These are phyloP conservation scores for Scaptomyza montana DNA, from an alignment of 1,140 invertebrate species.

Conservation along the genomic window DNA sequence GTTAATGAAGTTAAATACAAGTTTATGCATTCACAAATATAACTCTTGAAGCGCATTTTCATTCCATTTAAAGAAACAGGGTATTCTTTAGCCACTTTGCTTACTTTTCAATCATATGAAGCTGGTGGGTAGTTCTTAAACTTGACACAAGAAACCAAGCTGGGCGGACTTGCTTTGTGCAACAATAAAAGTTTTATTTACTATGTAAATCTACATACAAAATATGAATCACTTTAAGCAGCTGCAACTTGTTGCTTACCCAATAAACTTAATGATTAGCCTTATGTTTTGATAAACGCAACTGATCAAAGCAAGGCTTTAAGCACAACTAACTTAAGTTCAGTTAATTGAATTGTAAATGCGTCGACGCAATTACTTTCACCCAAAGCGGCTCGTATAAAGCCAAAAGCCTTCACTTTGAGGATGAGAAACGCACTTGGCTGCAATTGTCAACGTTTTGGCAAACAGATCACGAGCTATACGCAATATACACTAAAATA, in stretches of 20 bases:
- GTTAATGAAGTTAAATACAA: no score
- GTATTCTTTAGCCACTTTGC: neutral
- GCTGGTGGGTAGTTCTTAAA: conserved; percentile 3
- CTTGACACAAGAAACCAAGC: conserved; percentile 18
- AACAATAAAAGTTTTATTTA: neutral
- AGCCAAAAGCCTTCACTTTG: neutral
- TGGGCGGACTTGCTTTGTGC: conserved; percentile 58
- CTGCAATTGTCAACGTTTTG: neutral
- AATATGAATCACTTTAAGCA: neutral
- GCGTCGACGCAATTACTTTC: conserved; percentile 20
- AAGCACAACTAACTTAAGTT: conserved; percentile 3
- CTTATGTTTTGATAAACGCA: no score
- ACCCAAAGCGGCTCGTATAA: neutral
- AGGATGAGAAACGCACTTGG: conserved; percentile 20
- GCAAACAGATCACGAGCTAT: conserved; percentile 1
- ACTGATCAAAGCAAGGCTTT: neutral
- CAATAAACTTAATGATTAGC: no score
- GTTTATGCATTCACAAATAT: no score
- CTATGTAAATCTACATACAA: no score
- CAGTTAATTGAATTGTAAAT: conserved; percentile 16
- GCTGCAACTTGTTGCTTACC: conserved; percentile 15
- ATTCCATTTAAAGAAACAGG: neutral
- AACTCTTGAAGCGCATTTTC: no score
- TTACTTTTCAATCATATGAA: no score
- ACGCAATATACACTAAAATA: neutral